These are phyloP conservation scores for Neuroscelio doddi DNA, from an alignment of 2,888 invertebrate species.

Conservation along the genomic window DNA sequence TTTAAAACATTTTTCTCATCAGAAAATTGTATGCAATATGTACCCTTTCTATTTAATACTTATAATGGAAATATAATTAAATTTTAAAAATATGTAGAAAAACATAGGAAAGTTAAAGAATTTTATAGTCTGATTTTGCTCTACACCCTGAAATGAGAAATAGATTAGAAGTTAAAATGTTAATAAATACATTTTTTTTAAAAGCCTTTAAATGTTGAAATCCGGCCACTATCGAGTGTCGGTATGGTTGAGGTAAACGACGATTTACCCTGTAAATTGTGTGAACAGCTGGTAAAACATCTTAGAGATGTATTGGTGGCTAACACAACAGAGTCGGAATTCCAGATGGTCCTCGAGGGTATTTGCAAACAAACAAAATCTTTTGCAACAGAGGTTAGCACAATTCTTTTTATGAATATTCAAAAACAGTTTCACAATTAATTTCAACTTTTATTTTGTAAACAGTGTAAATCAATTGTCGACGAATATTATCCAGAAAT, in stretches of 20 bases:
- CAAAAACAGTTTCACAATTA: not conserved
- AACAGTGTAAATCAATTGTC: constrained; percentile 80
- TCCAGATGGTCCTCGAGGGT: constrained; percentile 83
- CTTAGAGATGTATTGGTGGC: constrained; percentile 85
- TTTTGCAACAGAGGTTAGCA: constrained; percentile 78
- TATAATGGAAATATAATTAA: no score
- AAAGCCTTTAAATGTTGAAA: constrained; percentile 72
- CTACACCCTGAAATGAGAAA: not conserved
- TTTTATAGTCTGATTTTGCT: not conserved
- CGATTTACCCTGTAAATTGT: constrained; percentile 87
- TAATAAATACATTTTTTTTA: constrained; percentile 12
- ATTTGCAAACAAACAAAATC: constrained; percentile 86
- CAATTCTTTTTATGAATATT: not conserved
- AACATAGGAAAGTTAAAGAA: no score
- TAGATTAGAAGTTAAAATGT: not conserved
- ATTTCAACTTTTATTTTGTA: constrained; percentile 9
- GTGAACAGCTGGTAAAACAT: constrained; percentile 86
- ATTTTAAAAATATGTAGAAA: no score
- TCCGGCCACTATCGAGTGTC: constrained; percentile 75
- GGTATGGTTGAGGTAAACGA: constrained; percentile 76
- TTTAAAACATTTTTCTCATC: no score
- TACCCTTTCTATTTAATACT: no score
- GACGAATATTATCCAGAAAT: constrained; percentile 84
- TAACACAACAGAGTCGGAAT: constrained; percentile 89
- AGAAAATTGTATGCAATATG: no score